Base-by-base conservation (phyloP, 2,797 vertebrate species). In the Vireo griseus region DNA sequence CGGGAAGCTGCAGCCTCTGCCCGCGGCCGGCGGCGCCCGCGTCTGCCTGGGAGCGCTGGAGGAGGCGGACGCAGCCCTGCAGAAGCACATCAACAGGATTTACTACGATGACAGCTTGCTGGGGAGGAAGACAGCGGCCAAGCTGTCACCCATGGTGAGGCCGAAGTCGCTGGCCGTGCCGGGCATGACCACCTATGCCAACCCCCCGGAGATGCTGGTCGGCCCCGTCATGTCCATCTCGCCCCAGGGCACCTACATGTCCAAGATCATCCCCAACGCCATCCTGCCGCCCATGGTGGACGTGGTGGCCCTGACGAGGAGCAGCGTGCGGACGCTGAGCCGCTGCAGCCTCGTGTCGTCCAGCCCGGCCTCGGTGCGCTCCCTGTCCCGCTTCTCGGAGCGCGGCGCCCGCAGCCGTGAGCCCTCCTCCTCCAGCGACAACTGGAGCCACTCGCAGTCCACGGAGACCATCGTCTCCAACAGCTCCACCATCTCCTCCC, bases 201-300 rank as follows among this genome's bases (percentile, higher is more conserved):
- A 80, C 48, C 97, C 98, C 11, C 98, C 96, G 50, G 98, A 98
- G 66, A 94, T 76, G 96, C 90, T 97, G 73, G 98, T 52, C 0
- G 79, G 98, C 86, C 98, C 98, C 0, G 99, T 99, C 74, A 99
- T 99, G 98, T 98, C 98, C 75, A 99, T 99, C 97, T 99, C 99
- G 0, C 99, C 99, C 3, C 99, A 99, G 97, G 99, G 98, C 79
- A 98, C 99, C 50, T 99, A 99, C 97, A 94, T 99, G 98, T 99
- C 99, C 28, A 99, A 99, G 97, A 99, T 99, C 94, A 99, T 99
- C 86, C 99, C 99, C 31, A 99, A 99, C 3, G 99, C 99, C 1
- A 98, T 99, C 90, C 96, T 99, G 97, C 99, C 99, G 0, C 98
- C 99, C 10, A 99, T 99, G 31, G 98, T 99, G 67, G 99, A 99